phyloP scores from a whole-genome alignment of 2,888 invertebrate genomes.

The Conistra vaccinii region DNA sequence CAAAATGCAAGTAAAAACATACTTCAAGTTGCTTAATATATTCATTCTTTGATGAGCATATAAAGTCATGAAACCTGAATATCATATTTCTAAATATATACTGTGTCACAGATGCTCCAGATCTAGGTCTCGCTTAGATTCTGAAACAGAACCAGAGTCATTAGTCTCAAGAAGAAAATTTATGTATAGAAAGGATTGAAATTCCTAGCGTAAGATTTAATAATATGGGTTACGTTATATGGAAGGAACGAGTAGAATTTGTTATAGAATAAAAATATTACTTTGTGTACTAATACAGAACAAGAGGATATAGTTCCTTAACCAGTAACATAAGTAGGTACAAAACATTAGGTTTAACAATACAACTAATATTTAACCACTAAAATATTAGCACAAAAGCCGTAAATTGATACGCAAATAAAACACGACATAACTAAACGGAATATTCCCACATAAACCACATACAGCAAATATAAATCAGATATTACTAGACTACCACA shows the following conservation, averaged over 20 bases:
- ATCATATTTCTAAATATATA: slow-evolving; percentile 38
- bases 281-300: not conserved
- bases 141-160: slow-evolving; percentile 47
- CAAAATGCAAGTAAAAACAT: not conserved
- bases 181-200: slow-evolving; percentile 46
- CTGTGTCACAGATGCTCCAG: slow-evolving; percentile 33
- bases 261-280: not conserved
- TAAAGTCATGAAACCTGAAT: slow-evolving; percentile 27
- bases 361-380: slow-evolving; percentile 13
- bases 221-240: slow-evolving; percentile 28
- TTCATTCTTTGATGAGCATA: not conserved
- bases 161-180: slow-evolving; percentile 50
- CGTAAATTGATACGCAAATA: slow-evolving; percentile 25
- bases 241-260: slow-evolving; percentile 1
- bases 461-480: slow-evolving; percentile 48
- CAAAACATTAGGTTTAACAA: not conserved
- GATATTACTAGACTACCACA: slow-evolving; percentile 38
- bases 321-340: not conserved
- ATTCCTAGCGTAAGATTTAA: slow-evolving; percentile 35
- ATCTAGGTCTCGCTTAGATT: slow-evolving; percentile 43
- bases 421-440: slow-evolving; percentile 16
- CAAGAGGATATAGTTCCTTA: not conserved
- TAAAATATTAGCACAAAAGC: not conserved
- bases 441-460: slow-evolving; percentile 34
- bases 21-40: not conserved